These are phyloP conservation scores for Daphoenositta chrysoptera DNA, from an alignment of 2,113 vertebrate genomes.

Conservation along the genomic window DNA sequence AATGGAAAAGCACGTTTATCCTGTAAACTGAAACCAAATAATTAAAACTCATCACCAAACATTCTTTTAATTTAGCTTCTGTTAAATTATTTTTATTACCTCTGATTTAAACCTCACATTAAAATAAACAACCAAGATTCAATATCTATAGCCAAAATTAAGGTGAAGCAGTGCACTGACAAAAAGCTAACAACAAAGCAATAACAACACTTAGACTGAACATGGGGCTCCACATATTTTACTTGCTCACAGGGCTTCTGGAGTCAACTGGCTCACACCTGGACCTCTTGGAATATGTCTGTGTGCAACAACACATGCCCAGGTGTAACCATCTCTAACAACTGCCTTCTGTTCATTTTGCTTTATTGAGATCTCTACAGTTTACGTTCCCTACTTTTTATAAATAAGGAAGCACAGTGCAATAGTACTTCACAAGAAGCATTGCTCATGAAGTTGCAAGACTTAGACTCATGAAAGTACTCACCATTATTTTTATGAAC, in stretches of 20 bases:
- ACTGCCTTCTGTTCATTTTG: neutral
- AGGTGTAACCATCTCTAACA: neutral
- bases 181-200: neutral
- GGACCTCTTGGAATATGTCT: neutral
- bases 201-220: neutral
- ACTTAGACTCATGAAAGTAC: neutral
- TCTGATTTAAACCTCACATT: neutral
- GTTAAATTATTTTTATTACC: neutral
- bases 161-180: neutral
- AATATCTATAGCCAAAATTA: neutral
- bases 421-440: neutral
- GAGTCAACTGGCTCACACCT: neutral
- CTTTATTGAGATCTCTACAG: neutral
- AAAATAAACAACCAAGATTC: neutral
- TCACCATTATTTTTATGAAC: neutral
- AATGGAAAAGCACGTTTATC: neutral
- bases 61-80: neutral
- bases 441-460: neutral
- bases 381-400: neutral
- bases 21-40: neutral
- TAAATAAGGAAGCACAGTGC: neutral
- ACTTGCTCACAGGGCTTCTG: neutral
- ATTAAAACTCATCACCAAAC: neutral
- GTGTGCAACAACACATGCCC: rapidly evolving
- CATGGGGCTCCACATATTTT: neutral